A percentile compares a stretch with the other conserved stretches of the same genome.
These are phyloP conservation scores for Albula glossodonta DNA, from an alignment of 2,113 vertebrate genomes.

Conservation along the genomic window DNA sequence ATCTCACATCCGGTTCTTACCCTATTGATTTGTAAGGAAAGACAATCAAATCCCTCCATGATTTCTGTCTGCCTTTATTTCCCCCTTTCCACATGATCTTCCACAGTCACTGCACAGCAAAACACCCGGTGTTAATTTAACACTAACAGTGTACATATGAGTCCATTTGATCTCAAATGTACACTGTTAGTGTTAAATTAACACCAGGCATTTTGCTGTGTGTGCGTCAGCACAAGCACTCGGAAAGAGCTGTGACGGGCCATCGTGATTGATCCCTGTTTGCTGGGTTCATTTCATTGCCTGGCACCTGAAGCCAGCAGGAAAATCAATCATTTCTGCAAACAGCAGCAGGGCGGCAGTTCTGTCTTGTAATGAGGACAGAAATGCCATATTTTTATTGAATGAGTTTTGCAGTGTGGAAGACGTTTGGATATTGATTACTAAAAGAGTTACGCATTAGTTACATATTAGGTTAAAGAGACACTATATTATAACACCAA, in stretches of 20 bases:
- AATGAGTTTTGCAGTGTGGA: not conserved
- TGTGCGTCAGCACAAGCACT: not conserved
- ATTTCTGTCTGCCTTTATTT: not conserved
- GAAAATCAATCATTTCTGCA: not conserved
- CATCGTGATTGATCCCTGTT: slow-evolving; percentile 11
- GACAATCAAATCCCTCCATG: not conserved
- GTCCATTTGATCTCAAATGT: no score
- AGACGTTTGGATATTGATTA: not conserved
- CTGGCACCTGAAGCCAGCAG: slow-evolving; percentile 17
- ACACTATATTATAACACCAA: no score
- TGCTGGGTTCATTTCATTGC: not conserved
- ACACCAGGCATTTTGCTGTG: no score
- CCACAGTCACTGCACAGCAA: not conserved
- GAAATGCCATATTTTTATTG: not conserved
- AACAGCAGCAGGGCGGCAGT: not conserved
- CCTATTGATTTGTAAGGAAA: not conserved
- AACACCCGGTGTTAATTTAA: no score
- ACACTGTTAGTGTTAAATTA: no score
- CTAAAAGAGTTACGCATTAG: no score
- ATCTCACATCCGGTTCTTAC: not conserved
- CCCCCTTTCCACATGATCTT: not conserved
- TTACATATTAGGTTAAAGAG: no score
- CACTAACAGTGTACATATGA: no score
- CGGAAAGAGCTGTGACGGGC: not conserved
- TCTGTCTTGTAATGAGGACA: not conserved